phyloP scores from a whole-genome alignment of 1,140 invertebrate genomes.

The Tyrophagus putrescentiae region DNA sequence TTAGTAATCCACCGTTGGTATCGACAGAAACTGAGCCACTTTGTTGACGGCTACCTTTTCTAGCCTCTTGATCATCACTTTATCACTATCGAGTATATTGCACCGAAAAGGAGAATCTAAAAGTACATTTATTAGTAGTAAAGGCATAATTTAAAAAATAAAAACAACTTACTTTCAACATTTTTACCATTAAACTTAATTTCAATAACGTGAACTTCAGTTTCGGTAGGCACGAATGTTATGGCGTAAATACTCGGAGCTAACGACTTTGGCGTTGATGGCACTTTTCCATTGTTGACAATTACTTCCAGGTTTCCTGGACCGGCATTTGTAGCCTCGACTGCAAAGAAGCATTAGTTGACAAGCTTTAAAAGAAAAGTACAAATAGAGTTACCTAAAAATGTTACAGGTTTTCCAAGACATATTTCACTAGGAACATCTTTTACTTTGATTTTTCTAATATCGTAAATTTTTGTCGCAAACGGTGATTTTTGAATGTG shows the following conservation, averaged over 20 bases:
- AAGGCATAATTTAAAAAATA: constrained; percentile 22
- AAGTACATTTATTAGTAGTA: constrained; percentile 21
- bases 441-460: constrained; percentile 81
- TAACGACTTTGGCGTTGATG: constrained; percentile 83
- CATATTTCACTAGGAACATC: constrained; percentile 75
- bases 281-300: constrained; percentile 84
- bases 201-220: constrained; percentile 74
- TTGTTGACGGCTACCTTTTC: constrained; percentile 23
- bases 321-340: constrained; percentile 90
- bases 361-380: background rate
- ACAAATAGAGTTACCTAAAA: constrained; percentile 52
- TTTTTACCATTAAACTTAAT: constrained; percentile 88
- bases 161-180: constrained; percentile 54
- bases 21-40: constrained; percentile 18
- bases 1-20: constrained; percentile 18
- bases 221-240: constrained; percentile 81
- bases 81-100: constrained; percentile 21
- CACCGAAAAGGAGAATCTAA: constrained; percentile 23
- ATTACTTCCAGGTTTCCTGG: constrained; percentile 92
- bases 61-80: constrained; percentile 19
- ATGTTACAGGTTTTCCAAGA: constrained; percentile 74
- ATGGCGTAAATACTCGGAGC: constrained; percentile 92
- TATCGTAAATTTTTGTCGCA: constrained; percentile 84
- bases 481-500: constrained; percentile 81
- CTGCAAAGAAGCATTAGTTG: constrained; percentile 37